phyloP scores from a whole-genome alignment of 2,888 invertebrate species.

The Euproctis similis region DNA sequence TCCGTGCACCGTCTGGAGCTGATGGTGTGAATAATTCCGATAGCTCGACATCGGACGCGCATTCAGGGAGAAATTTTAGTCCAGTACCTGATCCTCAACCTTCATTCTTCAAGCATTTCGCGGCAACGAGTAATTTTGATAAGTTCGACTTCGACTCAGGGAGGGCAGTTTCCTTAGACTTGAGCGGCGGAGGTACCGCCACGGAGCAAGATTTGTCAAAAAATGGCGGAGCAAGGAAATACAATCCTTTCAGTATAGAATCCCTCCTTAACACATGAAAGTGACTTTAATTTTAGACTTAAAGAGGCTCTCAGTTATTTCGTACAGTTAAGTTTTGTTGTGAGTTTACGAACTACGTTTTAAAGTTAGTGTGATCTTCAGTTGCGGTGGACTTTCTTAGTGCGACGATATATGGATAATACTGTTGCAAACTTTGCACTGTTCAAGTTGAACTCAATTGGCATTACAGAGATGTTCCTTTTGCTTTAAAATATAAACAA shows the following conservation, averaged over 20 bases:
- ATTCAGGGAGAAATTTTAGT: constrained; percentile 63
- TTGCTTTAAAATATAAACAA: constrained; percentile 41
- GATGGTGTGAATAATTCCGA: constrained; percentile 78
- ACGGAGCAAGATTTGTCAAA: constrained; percentile 67
- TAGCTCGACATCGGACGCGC: constrained; percentile 68
- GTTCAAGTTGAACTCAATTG: constrained; percentile 12
- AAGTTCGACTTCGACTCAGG: constrained; percentile 71
- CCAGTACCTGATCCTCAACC: constrained; percentile 65
- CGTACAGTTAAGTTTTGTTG: constrained; percentile 33
- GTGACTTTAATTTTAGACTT: constrained; percentile 42
- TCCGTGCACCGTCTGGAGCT: constrained; percentile 74
- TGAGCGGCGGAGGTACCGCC: constrained; percentile 55
- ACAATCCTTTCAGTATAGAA: constrained; percentile 93
- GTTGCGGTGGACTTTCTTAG: constrained; percentile 5
- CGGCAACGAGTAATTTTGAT: constrained; percentile 53
- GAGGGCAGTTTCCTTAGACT: constrained; percentile 68
- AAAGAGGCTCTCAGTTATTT: constrained; percentile 48
- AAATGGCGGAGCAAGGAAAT: constrained; percentile 77
- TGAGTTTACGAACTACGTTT: constrained; percentile 9
- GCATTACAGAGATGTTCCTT: constrained; percentile 54
- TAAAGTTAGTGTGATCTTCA: too few species aligned
- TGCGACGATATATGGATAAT: constrained; percentile 3
- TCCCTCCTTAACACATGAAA: constrained; percentile 85
- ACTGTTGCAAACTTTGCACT: constrained; percentile 10
- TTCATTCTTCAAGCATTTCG: constrained; percentile 64